Conservation (phyloP, 2,888 invertebrate species). For the Apeira syringaria region DNA sequence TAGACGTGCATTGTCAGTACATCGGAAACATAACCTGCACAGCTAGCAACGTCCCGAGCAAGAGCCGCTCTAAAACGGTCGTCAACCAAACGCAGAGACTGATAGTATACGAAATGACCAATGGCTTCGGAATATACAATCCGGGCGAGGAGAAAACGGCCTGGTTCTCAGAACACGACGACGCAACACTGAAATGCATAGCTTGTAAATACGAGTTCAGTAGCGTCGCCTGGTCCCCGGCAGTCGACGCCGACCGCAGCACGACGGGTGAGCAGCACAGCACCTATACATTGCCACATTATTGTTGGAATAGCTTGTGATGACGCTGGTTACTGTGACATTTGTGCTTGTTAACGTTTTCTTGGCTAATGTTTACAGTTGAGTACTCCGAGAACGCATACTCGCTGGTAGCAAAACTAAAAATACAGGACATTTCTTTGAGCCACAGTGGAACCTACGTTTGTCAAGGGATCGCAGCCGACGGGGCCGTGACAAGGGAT, state of each 20-base stretch:
- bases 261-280: slow-evolving; percentile 1
- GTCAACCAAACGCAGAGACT: slow-evolving; percentile 33
- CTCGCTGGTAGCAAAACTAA: slow-evolving; percentile 55
- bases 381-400: slow-evolving; percentile 37
- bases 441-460: slow-evolving; percentile 53
- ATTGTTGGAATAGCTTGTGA: no score
- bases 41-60: slow-evolving; percentile 39
- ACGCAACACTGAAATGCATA: slow-evolving; percentile 51
- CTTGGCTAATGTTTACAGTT: slow-evolving; percentile 39
- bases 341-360: slow-evolving; percentile 4
- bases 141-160: slow-evolving; percentile 20
- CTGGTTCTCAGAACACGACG: slow-evolving; percentile 55
- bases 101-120: slow-evolving; percentile 54
- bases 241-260: slow-evolving; percentile 24
- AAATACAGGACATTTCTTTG: slow-evolving; percentile 46
- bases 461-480: slow-evolving; percentile 46
- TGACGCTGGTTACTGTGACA: slow-evolving; percentile 1
- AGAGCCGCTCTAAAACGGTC: neutral
- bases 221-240: slow-evolving; percentile 54
- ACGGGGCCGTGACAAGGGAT: slow-evolving; percentile 34
- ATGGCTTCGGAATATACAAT: slow-evolving; percentile 58
- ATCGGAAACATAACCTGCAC: slow-evolving; percentile 57
- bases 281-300: neutral
- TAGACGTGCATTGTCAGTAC: slow-evolving; percentile 39
- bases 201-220: slow-evolving; percentile 60